These are phyloP conservation scores for Euleptes europaea DNA, from an alignment of 2,113 vertebrate genomes.

Conservation along the genomic window DNA sequence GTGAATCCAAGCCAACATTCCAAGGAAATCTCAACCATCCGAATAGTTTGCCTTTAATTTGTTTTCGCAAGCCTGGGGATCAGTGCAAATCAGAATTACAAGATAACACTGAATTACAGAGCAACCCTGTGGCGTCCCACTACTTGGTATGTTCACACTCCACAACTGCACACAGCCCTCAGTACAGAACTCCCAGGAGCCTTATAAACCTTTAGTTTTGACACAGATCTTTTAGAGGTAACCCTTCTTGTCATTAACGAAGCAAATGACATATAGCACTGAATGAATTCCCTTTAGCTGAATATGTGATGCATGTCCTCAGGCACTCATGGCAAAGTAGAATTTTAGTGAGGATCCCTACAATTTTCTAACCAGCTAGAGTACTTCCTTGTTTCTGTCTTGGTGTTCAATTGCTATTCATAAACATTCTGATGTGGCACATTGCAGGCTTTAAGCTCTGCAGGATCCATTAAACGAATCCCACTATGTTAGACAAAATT, in stretches of 20 bases:
- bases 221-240: not conserved
- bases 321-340: not conserved
- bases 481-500: not conserved
- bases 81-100: not conserved
- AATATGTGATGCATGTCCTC: not conserved
- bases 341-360: slow-evolving; percentile 26
- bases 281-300: slow-evolving; percentile 16
- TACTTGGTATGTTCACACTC: not conserved
- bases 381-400: not conserved
- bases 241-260: slow-evolving; percentile 10
- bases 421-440: not conserved
- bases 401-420: not conserved
- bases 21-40: not conserved
- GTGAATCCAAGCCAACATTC: not conserved
- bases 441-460: not conserved
- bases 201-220: not conserved
- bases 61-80: not conserved
- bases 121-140: not conserved
- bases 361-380: slow-evolving; percentile 15
- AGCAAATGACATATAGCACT: not conserved
- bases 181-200: not conserved
- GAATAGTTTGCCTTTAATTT: not conserved
- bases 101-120: not conserved
- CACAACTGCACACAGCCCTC: not conserved
- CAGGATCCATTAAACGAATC: accelerated